Evolutionary conservation across 2,797 vertebrate species (phyloP), one percentile per base, ranked within the genome.

Genomic region (Lemur catta): DNA sequence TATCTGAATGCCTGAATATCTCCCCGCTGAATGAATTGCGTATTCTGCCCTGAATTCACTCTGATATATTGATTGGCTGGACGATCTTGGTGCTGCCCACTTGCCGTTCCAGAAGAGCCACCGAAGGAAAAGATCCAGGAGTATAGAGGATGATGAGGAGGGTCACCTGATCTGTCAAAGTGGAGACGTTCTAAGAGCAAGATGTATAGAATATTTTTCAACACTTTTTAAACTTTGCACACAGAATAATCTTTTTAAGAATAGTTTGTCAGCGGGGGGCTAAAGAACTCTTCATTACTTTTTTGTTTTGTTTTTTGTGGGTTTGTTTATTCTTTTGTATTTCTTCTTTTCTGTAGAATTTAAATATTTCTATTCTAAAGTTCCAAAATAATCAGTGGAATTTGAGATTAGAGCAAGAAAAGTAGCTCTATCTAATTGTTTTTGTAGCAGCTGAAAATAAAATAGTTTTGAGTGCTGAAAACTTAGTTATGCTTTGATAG

Each of bases 141-240:
- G 99, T 99, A 98, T 99, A 99, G 99, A 99, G 99, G 99, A 99
- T 99, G 99, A 99, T 99, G 99, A 98, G 99, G 99, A 99, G 99
- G 99, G 99, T 99, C 99, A 99, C 98, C 99, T 99, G 99, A 99
- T 99, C 99, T 99, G 99, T 99, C 99, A 99, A 99, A 99, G 98
- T 99, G 99, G 99, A 99, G 99, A 99, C 99, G 99, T 99, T 99
- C 99, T 99, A 98, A 99, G 98, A 99, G 99, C 99, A 99, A 99
- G 99, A 99, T 99, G 99, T 99, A 99, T 99, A 99, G 99, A 99
- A 99, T 99, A 99, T 99, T 99, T 99, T 99, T 99, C 99, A 98
- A 98, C 98, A 99, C 98, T 98, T 99, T 98, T 98, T 99, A 98
- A 98, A 98, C 96, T 98, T 98, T 98, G 92, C 98, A 98, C 96